Conservation (phyloP, 2,113 vertebrate genomes). For the Isichthys henryi region DNA sequence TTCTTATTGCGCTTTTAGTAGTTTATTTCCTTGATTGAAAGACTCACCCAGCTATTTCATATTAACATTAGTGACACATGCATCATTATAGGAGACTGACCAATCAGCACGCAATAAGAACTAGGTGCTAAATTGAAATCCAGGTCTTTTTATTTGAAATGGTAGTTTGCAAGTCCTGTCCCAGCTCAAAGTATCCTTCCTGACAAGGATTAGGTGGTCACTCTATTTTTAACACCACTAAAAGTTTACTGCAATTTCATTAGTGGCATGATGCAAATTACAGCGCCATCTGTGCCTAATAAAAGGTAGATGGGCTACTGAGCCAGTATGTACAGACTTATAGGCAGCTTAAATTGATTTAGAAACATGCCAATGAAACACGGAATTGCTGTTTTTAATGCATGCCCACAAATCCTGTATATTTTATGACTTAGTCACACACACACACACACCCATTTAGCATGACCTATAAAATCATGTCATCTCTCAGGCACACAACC, state of each 20-base stretch:
- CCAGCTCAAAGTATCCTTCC: too few species aligned
- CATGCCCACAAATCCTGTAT: background rate
- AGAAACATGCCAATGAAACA: background rate
- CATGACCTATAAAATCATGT: background rate
- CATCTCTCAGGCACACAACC: background rate
- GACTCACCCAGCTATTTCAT: too few species aligned
- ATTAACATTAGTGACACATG: too few species aligned
- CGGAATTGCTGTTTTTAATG: background rate
- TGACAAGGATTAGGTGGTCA: too few species aligned
- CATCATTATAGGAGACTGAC: too few species aligned
- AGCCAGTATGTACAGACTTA: background rate
- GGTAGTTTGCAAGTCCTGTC: too few species aligned
- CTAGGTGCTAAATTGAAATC: too few species aligned
- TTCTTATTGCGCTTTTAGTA: too few species aligned
- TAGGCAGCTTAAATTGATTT: background rate
- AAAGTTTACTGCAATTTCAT: background rate
- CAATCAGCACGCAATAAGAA: too few species aligned
- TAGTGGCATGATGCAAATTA: background rate
- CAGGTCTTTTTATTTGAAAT: too few species aligned
- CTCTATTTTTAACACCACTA: background rate
- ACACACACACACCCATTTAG: background rate
- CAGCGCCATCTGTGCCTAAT: background rate
- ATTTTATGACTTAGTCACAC: background rate
- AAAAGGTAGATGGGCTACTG: background rate
- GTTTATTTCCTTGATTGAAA: too few species aligned